Evolutionary conservation across 1,140 invertebrate genomes (phyloP).

Genomic region (Drosophila pallidifrons): DNA sequence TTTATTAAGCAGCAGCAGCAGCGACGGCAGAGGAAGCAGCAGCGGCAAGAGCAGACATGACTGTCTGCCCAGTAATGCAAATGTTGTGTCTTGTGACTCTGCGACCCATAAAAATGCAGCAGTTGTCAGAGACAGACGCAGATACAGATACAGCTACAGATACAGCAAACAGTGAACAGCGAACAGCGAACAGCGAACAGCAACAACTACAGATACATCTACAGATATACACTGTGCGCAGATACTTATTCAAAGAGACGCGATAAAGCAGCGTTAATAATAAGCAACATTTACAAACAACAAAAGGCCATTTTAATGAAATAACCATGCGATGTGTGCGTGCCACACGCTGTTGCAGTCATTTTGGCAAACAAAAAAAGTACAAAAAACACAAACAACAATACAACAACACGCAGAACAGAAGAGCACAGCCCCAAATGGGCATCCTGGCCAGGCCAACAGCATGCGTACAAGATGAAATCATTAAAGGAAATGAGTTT

Average conservation of each 20-base stretch:
- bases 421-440: constrained; percentile 10
- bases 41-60: constrained; percentile 10
- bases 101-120: constrained; percentile 70
- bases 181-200: not conserved
- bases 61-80: constrained; percentile 68
- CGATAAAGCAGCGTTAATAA: constrained; percentile 79
- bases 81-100: constrained; percentile 70
- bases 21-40: not conserved
- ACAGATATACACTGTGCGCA: constrained; percentile 20
- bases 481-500: constrained; percentile 83
- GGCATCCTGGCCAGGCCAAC: constrained; percentile 52
- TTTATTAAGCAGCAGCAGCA: constrained; percentile 69
- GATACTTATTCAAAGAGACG: constrained; percentile 50
- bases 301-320: constrained; percentile 84
- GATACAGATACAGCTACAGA: constrained; percentile 8
- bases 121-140: constrained; percentile 36
- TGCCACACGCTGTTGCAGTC: constrained; percentile 49
- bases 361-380: constrained; percentile 21
- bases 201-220: constrained; percentile 17
- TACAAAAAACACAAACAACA: constrained; percentile 2
- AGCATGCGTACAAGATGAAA: constrained; percentile 79
- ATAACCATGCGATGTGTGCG: constrained; percentile 75
- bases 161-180: not conserved
- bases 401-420: constrained; percentile 13
- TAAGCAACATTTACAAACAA: constrained; percentile 83